phyloP scores from a whole-genome alignment of 2,888 invertebrate genomes.

The Dascillus cervinus region DNA sequence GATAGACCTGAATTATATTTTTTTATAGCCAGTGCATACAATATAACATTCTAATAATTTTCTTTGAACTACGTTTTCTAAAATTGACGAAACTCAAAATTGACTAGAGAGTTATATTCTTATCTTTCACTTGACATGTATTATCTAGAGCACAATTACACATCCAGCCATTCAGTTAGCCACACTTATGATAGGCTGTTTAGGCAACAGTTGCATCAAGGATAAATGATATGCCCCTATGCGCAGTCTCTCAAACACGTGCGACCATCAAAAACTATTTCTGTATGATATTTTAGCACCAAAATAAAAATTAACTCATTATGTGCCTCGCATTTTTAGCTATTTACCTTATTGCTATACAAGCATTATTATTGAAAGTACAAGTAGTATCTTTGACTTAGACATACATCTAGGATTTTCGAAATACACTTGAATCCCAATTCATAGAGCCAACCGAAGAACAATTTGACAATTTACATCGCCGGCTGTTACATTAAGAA shows the following conservation, averaged over 20 bases:
- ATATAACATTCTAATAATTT: conserved; percentile 36
- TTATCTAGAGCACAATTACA: conserved; percentile 36
- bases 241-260: conserved; percentile 21
- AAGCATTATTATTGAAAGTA: conserved; percentile 17
- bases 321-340: conserved; percentile 16
- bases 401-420: too few relatives aligned
- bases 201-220: conserved; percentile 31
- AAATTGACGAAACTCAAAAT: conserved; percentile 45
- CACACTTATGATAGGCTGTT: conserved; percentile 37
- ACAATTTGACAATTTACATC: too few relatives aligned
- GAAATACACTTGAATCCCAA: too few relatives aligned
- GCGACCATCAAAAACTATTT: conserved; percentile 32
- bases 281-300: conserved; percentile 20
- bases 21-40: conserved; percentile 26
- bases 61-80: conserved; percentile 39
- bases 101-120: conserved; percentile 43
- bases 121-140: too few relatives aligned
- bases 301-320: conserved; percentile 15
- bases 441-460: too few relatives aligned
- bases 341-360: conserved; percentile 21
- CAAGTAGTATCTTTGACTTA: too few relatives aligned
- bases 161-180: conserved; percentile 36
- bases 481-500: too few relatives aligned
- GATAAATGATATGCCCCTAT: conserved; percentile 29
- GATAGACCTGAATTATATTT: conserved; percentile 11